These are phyloP conservation scores for Yponomeuta malinellus DNA, from an alignment of 2,888 invertebrate genomes.

Conservation along the genomic window DNA sequence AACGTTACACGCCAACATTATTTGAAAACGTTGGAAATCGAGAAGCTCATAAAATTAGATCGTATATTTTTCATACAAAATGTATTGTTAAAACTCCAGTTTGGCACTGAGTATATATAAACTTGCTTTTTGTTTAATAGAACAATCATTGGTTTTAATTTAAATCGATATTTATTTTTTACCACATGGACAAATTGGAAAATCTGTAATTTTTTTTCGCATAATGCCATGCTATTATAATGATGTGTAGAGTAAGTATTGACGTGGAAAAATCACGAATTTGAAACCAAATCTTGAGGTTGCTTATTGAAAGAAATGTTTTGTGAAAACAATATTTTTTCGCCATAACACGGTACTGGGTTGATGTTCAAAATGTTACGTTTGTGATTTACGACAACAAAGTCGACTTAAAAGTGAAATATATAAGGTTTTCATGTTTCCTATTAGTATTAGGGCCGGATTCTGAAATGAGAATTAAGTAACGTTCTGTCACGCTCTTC, in stretches of 20 bases:
- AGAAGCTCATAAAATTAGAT: not conserved
- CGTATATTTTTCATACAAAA: conserved; percentile 1
- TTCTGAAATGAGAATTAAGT: too few relatives aligned
- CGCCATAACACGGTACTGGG: not conserved
- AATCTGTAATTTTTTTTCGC: not conserved
- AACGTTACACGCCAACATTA: too few relatives aligned
- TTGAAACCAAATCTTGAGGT: not conserved
- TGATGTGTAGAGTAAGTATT: not conserved
- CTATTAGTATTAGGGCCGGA: too few relatives aligned
- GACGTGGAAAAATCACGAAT: not conserved
- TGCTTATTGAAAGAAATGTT: not conserved
- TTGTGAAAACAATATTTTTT: not conserved
- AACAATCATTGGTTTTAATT: too few relatives aligned
- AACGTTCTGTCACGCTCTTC: too few relatives aligned
- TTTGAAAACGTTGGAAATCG: not conserved
- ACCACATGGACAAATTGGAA: not conserved
- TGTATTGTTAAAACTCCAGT: not conserved
- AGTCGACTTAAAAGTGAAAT: too few relatives aligned
- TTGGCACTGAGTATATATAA: not conserved
- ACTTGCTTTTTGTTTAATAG: not conserved
- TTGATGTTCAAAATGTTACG: too few relatives aligned
- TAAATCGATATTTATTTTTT: not conserved
- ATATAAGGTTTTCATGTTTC: too few relatives aligned
- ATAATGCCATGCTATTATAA: not conserved
- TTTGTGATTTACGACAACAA: too few relatives aligned